Percentiles rank a stretch among this genome's conserved stretches.
phyloP scores from a whole-genome alignment of 2,888 invertebrate species.

The Altica lythri region DNA sequence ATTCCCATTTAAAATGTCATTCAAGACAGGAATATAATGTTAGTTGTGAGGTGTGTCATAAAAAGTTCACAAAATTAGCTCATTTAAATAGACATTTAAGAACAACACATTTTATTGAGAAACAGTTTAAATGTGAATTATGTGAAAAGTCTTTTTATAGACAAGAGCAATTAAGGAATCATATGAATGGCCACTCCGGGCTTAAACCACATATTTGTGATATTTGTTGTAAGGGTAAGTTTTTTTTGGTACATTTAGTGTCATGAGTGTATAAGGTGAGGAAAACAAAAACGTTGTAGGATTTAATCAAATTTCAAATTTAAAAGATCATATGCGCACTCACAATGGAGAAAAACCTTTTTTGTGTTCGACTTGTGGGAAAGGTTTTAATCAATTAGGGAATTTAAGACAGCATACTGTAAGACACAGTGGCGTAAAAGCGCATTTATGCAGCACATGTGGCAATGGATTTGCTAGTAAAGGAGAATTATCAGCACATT shows the following conservation, averaged over 20 bases:
- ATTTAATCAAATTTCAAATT: slow-evolving; percentile 58
- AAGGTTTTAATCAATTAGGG: slow-evolving; percentile 57
- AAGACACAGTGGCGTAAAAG: slow-evolving; percentile 58
- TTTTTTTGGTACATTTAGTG: too few relatives aligned
- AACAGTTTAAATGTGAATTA: slow-evolving; percentile 61
- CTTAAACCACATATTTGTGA: slow-evolving; percentile 64
- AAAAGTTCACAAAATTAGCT: slow-evolving; percentile 60
- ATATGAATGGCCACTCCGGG: slow-evolving; percentile 64
- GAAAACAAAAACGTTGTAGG: too few relatives aligned
- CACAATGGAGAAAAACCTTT: slow-evolving; percentile 59
- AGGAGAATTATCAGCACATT: slow-evolving; percentile 57
- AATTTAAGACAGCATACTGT: slow-evolving; percentile 57
- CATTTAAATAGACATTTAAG: slow-evolving; percentile 61
- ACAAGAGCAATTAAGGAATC: slow-evolving; percentile 63
- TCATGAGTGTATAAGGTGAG: too few relatives aligned
- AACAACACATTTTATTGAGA: slow-evolving; percentile 61
- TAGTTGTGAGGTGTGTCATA: slow-evolving; percentile 61
- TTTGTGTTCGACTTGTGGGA: slow-evolving; percentile 57
- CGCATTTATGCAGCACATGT: slow-evolving; percentile 57
- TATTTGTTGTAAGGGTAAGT: slow-evolving; percentile 63
- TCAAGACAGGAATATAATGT: slow-evolving; percentile 41
- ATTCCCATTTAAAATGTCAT: slow-evolving; percentile 39
- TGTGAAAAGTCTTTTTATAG: slow-evolving; percentile 65
- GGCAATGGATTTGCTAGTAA: slow-evolving; percentile 58
- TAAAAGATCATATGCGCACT: slow-evolving; percentile 58